A percentile compares a stretch with the other conserved stretches of the same genome.
These are phyloP conservation scores for Lagopus leucura DNA, from an alignment of 2,113 vertebrate species.

Conservation along the genomic window DNA sequence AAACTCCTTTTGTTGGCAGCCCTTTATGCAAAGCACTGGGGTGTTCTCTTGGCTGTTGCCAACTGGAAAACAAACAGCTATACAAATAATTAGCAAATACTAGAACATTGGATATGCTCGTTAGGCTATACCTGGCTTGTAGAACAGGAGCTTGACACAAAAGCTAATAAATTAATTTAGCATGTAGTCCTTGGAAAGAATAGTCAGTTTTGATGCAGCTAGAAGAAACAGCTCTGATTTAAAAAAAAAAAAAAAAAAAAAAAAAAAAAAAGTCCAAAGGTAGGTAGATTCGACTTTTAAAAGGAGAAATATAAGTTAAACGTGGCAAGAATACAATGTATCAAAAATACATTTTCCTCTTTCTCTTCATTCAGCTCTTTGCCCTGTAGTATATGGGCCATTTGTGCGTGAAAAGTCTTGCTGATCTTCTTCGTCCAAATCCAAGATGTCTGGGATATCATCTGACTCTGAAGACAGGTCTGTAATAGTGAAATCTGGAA, in stretches of 20 bases:
- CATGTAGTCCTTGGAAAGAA: neutral
- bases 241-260: neutral
- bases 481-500: conserved; percentile 78
- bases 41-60: conserved; percentile 13
- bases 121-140: neutral
- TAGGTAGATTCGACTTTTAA: conserved; percentile 49
- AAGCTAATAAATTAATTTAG: neutral
- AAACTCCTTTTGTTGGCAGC: conserved; percentile 45
- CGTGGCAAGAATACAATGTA: conserved; percentile 28
- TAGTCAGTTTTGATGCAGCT: neutral
- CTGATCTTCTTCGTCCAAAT: conserved; percentile 78
- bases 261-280: conserved; percentile 43
- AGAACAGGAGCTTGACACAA: neutral
- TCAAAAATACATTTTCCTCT: neutral
- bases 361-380: conserved; percentile 62
- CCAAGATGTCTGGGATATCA: conserved; percentile 79
- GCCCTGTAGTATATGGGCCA: conserved; percentile 35
- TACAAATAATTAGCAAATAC: neutral
- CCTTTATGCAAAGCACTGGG: conserved; percentile 34
- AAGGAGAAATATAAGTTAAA: conserved; percentile 50
- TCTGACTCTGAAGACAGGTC: conserved; percentile 81
- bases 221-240: conserved; percentile 42
- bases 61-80: neutral
- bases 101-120: neutral
- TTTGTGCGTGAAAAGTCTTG: conserved; percentile 70